Percentiles rank a stretch among this genome's conserved stretches.
Conservation (phyloP, 1,140 invertebrate species). For the Cydia fagiglandana region DNA sequence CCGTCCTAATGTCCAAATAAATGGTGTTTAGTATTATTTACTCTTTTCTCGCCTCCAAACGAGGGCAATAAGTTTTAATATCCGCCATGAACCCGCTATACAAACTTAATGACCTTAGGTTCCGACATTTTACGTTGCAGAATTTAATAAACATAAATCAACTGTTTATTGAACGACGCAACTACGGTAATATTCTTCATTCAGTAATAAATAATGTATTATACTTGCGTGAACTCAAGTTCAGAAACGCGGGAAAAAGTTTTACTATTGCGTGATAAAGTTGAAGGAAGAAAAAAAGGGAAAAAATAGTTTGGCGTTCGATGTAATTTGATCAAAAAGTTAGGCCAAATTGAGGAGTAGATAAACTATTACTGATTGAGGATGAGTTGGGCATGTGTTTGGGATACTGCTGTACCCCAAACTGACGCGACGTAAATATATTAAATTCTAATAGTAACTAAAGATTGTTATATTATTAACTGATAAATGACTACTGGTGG, state of each 20-base stretch:
- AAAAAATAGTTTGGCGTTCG: neutral
- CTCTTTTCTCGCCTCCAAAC: neutral
- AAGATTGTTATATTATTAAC: too few species aligned
- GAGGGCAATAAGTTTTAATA: constrained; percentile 25
- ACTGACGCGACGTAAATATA: too few species aligned
- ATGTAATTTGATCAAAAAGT: constrained; percentile 12
- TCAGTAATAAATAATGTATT: neutral
- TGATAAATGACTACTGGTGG: too few species aligned
- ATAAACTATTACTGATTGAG: neutral
- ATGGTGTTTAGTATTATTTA: constrained; percentile 3
- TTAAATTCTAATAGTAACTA: too few species aligned
- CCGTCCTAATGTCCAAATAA: neutral
- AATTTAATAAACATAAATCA: constrained; percentile 32
- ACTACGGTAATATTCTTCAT: neutral
- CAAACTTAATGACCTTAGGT: constrained; percentile 7
- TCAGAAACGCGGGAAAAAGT: neutral
- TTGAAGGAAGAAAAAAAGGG: neutral
- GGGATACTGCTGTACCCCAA: neutral
- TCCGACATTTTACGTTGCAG: constrained; percentile 14
- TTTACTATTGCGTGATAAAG: constrained; percentile 11
- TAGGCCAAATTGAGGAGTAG: neutral
- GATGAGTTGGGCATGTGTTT: neutral
- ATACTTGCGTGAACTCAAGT: neutral
- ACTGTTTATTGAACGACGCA: constrained; percentile 22
- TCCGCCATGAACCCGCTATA: constrained; percentile 12